Evolutionary conservation across 2,797 vertebrate species (phyloP), one percentile per base, ranked within the genome.

Genomic region (Rhabdomys pumilio): DNA sequence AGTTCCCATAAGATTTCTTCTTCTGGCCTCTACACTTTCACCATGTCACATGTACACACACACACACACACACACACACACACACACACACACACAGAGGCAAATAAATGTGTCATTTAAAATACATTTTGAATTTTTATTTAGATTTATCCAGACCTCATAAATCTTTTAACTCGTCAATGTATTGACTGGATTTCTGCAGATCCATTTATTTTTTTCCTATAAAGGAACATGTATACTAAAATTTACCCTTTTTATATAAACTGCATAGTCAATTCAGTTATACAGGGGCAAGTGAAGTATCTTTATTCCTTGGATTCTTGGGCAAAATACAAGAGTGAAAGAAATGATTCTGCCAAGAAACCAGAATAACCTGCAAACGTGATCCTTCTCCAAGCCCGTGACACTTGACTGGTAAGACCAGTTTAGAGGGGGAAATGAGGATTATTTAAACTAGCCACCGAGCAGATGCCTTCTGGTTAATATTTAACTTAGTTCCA

Each of bases 401-500:
- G 82, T 94, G 85, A 95, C 57, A 92, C 80, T 73, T 90, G 73
- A 97, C 93, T 95, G 92, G 94, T 55, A 96, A 9, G 65, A 97
- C 90, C 93, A 97, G 94, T 96, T 96, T 90, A 38, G 88, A 34
- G 1, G 24, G 17, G n/a, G 41, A 44, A 57, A 69, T 19, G 47
- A 84, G 29, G 59, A 61, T 85, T 84, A 88, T 94, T 97, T 96
- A 93, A 89, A 95, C 69, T 47, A 92, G 76, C n/a, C 94, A 90
- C 75, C 55, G 85, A 95, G 89, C 41, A 95, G 38, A 97, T 93
- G 92, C 47, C 86, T 96, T 85, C 86, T 82, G 65, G 91, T 97
- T 97, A 98, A 96, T 97, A 93, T 88, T 96, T 97, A 93, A 97
- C 93, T 65, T 77, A 87, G 59, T 89, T 73, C 89, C 82, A 91